Conservation (phyloP, 2,888 invertebrate species). For the Lepidonotus clava region DNA sequence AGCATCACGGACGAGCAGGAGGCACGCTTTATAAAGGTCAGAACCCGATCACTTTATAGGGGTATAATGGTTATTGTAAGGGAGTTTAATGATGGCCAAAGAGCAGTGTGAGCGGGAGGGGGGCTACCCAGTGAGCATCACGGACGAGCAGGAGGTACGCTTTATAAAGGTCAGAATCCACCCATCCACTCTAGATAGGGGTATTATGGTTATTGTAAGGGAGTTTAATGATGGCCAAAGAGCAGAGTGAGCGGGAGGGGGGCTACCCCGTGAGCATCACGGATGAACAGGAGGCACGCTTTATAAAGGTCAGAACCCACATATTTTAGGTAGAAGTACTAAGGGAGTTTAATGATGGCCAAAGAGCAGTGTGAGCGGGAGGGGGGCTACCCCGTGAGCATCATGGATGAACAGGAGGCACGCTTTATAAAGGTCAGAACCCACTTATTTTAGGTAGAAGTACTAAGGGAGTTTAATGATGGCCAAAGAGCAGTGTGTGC, state of each 20-base stretch:
- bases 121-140: conserved; percentile 58
- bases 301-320: conserved; percentile 63
- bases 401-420: conserved; percentile 61
- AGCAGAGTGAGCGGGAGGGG: conserved; percentile 57
- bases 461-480: too few species aligned
- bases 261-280: conserved; percentile 58
- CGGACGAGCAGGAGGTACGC: conserved; percentile 61
- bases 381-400: conserved; percentile 57
- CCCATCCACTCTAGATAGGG: too few species aligned
- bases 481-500: conserved; percentile 52
- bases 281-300: conserved; percentile 62
- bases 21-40: conserved; percentile 63
- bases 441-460: too few species aligned
- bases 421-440: conserved; percentile 63
- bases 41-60: too few species aligned
- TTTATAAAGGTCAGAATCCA: conserved; percentile 63
- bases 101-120: conserved; percentile 57
- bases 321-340: too few species aligned
- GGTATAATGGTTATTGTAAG: too few species aligned
- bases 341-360: too few species aligned
- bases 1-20: conserved; percentile 61
- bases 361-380: conserved; percentile 57
- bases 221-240: too few species aligned
- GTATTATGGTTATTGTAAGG: too few species aligned
- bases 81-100: too few species aligned